Base-by-base conservation (phyloP, 2,113 vertebrate species). In the Microtus pennsylvanicus region DNA sequence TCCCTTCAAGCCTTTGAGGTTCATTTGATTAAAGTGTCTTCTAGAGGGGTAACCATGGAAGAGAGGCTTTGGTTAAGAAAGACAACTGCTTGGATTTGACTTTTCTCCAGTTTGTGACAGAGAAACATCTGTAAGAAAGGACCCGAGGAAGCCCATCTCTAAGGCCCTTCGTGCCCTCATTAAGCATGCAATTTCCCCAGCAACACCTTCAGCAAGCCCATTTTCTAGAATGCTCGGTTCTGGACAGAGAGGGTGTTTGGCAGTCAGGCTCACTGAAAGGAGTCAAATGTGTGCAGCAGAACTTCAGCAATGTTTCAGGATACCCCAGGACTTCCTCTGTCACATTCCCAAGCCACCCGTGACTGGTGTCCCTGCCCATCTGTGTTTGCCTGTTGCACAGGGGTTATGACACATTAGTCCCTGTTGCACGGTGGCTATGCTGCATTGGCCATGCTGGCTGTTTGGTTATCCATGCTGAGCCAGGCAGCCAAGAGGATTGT, bases 31-130 rank as follows among this genome's bases (percentile, higher is more conserved):
- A 50, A n/a, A 33, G 0, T 26, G 6, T 4, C 72, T 58, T 4
- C 30, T 12, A 11, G 33, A 55, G n/a, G 45, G 16, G 7, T 77
- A 14, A 47, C 5, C 33, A 0, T 0, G 1, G 0, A 2, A 63
- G 2, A 30, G 65, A 63, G 24, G 33, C 33, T 61, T 72, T 19
- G 11, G 13, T 38, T 69, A 80, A 24, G 63, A 26, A 1, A 74
- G 12, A 1, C 3, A 1, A 1, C 4, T 50, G 33, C 45, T 24
- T 21, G 17, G 12, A 8, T 42, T 65, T 8, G 7, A 42, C 47
- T 21, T 1, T 16, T 65, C 30, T 30, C 33, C 11, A 8, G 14
- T 45, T 58, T 70, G 58, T 17, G 2, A 3, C 55, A 24, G 19
- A 45, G 45, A 45, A 63, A 65, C 9, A 24, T 5, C 30, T 33